phyloP scores from a whole-genome alignment of 2,797 vertebrate species.

The Petrocephalus schoutedeni region DNA sequence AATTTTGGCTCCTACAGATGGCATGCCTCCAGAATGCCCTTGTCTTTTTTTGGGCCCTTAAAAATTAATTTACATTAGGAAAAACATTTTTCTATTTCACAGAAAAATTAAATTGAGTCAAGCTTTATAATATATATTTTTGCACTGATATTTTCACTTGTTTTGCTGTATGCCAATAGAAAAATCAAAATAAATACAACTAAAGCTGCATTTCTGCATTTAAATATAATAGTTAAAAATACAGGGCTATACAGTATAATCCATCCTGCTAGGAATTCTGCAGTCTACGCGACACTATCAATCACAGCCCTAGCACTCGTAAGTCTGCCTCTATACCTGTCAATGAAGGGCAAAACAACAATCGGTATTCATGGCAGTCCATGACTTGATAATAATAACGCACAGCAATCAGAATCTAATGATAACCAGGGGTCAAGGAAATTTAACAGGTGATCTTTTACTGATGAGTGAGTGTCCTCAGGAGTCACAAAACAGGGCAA shows the following conservation, averaged over 20 bases:
- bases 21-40: neutral
- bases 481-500: neutral
- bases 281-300: neutral
- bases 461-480: slow-evolving; percentile 5
- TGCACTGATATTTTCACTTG: neutral
- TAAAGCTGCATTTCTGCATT: neutral
- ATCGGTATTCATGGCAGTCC: slow-evolving; percentile 24
- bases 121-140: neutral
- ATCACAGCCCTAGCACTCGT: neutral
- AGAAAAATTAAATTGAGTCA: neutral
- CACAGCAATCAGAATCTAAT: slow-evolving; percentile 19
- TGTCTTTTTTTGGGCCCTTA: neutral
- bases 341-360: slow-evolving; percentile 23
- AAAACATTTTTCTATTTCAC: neutral
- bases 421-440: slow-evolving; percentile 21
- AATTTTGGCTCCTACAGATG: neutral
- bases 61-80: neutral
- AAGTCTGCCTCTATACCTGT: slow-evolving; percentile 10
- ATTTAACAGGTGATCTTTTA: slow-evolving; percentile 22
- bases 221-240: neutral
- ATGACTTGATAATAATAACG: slow-evolving; percentile 23
- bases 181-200: neutral
- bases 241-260: neutral
- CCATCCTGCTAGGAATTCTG: neutral
- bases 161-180: neutral